Percentiles rank a stretch among this genome's conserved stretches.
Conservation (phyloP, 2,113 vertebrate genomes). For the Parus major region DNA sequence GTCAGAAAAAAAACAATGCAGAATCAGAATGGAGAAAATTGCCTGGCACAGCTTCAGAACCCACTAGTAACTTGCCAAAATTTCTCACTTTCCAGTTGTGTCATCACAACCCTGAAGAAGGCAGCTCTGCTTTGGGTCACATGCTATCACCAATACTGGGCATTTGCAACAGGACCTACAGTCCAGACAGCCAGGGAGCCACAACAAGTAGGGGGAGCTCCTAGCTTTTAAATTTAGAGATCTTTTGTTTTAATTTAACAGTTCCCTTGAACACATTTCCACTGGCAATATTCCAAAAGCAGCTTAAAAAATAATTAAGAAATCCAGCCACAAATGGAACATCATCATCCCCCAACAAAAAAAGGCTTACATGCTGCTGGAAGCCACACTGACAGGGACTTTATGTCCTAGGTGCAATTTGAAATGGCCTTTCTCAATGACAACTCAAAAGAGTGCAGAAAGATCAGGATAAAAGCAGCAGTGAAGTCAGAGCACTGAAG, state of each 20-base stretch:
- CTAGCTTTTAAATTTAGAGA: background rate
- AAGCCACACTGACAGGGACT: background rate
- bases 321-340: background rate
- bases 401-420: background rate
- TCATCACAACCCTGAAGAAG: background rate
- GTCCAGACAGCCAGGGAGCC: background rate
- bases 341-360: background rate
- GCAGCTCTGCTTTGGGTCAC: background rate
- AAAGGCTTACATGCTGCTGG: background rate
- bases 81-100: background rate
- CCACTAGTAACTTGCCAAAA: background rate
- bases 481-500: background rate
- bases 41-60: background rate
- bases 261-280: background rate
- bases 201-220: background rate
- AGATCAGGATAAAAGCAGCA: background rate
- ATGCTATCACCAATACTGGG: fast-evolving
- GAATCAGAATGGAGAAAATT: background rate
- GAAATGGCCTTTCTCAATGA: background rate
- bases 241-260: background rate
- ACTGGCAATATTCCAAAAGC: background rate
- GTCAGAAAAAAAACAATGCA: background rate
- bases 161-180: background rate
- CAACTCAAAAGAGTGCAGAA: background rate
- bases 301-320: background rate